phyloP scores from a whole-genome alignment of 1,140 invertebrate genomes.

The Amphibalanus amphitrite region DNA sequence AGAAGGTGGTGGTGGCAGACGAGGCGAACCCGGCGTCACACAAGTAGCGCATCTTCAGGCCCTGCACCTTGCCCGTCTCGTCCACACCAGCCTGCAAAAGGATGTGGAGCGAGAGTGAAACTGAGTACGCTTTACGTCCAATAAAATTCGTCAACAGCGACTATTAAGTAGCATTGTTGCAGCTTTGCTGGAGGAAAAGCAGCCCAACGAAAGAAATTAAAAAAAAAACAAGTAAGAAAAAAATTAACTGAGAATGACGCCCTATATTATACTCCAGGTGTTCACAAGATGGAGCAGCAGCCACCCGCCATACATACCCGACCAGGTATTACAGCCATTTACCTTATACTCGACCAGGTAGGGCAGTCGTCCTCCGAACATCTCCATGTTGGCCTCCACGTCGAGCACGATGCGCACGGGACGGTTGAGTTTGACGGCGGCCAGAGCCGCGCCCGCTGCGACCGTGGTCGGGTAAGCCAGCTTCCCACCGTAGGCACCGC shows the following conservation, averaged over 20 bases:
- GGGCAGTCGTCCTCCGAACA: slow-evolving; percentile 42
- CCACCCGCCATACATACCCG: too few relatives aligned
- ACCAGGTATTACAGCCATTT: too few relatives aligned
- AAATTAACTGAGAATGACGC: too few relatives aligned
- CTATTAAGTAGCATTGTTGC: too few relatives aligned
- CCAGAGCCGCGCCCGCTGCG: slow-evolving; percentile 22
- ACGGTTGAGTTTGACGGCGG: slow-evolving; percentile 22
- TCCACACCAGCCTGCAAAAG: slow-evolving; percentile 40
- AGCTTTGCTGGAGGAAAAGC: too few relatives aligned
- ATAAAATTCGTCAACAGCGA: too few relatives aligned
- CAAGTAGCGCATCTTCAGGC: slow-evolving; percentile 47
- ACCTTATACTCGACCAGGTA: slow-evolving; percentile 44
- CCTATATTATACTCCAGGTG: too few relatives aligned
- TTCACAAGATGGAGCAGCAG: too few relatives aligned
- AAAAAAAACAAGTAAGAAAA: too few relatives aligned
- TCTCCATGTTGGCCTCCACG: slow-evolving; percentile 41
- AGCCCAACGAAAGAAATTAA: too few relatives aligned
- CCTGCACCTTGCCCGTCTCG: slow-evolving; percentile 32
- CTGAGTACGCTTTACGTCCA: too few relatives aligned
- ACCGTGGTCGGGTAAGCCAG: slow-evolving; percentile 18
- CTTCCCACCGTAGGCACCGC: slow-evolving; percentile 29
- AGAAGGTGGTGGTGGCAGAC: slow-evolving; percentile 30
- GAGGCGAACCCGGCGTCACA: slow-evolving; percentile 39
- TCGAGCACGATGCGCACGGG: slow-evolving; percentile 18
- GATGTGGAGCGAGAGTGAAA: too few relatives aligned